These are phyloP conservation scores for Oxycera nigricornis DNA, from an alignment of 2,888 invertebrate genomes.

Conservation along the genomic window DNA sequence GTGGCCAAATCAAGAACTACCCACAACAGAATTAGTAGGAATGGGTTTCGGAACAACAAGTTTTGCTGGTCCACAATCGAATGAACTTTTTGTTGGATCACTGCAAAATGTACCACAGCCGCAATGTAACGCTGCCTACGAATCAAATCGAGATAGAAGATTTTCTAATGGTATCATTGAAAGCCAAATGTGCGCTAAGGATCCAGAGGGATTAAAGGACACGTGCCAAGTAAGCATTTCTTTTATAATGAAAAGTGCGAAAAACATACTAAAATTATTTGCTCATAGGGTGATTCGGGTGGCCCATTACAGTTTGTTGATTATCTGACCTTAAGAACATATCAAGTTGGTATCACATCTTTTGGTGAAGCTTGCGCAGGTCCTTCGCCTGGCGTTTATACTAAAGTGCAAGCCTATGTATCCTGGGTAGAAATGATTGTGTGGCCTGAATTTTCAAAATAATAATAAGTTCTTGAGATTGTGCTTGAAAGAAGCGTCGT, in stretches of 20 bases:
- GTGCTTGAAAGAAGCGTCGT: no score
- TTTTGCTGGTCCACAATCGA: conserved; percentile 21
- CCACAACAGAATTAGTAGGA: background rate
- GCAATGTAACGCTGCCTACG: background rate
- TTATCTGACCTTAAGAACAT: background rate
- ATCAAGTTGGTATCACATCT: conserved; percentile 51
- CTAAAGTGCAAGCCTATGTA: conserved; percentile 50
- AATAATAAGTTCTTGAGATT: no score
- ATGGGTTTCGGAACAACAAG: conserved; percentile 34
- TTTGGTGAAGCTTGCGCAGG: conserved; percentile 51
- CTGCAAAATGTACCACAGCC: background rate
- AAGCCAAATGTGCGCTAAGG: conserved; percentile 56
- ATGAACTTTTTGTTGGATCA: conserved; percentile 22
- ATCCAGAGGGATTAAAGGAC: conserved; percentile 50
- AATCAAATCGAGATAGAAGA: background rate
- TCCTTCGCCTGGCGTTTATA: conserved; percentile 51
- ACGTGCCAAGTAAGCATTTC: conserved; percentile 51
- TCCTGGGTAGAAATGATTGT: conserved; percentile 52
- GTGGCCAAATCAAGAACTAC: conserved; percentile 52
- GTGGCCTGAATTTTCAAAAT: no score
- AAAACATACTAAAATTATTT: background rate
- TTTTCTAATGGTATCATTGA: background rate
- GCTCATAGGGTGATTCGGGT: conserved; percentile 43
- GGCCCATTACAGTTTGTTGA: conserved; percentile 32
- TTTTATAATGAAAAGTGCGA: no score